Conservation (phyloP, 2,113 vertebrate species). For the Caloenas nicobarica region DNA sequence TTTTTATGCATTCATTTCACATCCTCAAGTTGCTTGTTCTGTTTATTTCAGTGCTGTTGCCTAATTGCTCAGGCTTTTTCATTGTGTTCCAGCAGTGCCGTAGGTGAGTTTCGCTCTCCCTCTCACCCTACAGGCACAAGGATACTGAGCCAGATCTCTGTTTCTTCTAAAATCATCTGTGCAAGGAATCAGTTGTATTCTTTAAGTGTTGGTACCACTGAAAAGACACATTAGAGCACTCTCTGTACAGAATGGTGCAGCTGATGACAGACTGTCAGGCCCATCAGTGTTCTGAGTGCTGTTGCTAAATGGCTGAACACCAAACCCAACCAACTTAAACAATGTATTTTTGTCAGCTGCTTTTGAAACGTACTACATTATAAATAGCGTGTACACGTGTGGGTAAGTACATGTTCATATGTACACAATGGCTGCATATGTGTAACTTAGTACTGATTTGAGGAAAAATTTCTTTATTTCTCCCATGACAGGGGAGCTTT, state of each 20-base stretch:
- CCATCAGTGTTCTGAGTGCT: not conserved
- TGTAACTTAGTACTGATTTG: not conserved
- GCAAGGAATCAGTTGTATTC: not conserved
- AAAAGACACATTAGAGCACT: not conserved
- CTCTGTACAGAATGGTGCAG: not conserved
- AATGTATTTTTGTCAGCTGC: not conserved
- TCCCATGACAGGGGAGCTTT: not conserved
- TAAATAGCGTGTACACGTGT: not conserved
- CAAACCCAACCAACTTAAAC: not conserved
- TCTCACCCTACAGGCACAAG: not conserved
- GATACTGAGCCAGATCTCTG: not conserved
- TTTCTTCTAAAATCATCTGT: not conserved
- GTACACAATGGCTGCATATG: not conserved
- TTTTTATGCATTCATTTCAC: not conserved
- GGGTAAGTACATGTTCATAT: not conserved
- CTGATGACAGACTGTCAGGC: not conserved
- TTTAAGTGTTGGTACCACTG: not conserved
- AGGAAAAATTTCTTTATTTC: not conserved
- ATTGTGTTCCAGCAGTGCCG: not conserved
- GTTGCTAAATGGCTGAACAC: not conserved
- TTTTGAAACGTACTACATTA: not conserved
- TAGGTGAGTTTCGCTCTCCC: not conserved
- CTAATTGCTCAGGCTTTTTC: not conserved
- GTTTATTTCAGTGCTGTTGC: not conserved
- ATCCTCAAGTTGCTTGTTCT: not conserved